Base-by-base conservation (phyloP, 2,888 invertebrate species). In the Sialis lutaria region DNA sequence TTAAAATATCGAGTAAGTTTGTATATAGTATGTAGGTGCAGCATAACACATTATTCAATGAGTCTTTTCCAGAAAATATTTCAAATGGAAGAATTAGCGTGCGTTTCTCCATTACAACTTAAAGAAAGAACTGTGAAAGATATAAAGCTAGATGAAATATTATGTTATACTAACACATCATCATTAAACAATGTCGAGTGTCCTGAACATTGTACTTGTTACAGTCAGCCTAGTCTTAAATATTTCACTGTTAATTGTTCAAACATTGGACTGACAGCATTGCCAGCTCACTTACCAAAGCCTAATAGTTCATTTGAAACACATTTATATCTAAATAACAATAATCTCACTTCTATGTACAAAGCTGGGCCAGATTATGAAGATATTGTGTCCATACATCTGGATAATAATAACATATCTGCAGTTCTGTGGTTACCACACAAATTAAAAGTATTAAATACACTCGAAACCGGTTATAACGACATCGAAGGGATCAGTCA, bases 171-270 rank as follows among this genome's bases (percentile, higher is more conserved):
- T 7, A 61, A 65, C 44, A 49, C 57, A 3, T 46, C 57, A 2
- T 50, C 55, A 1, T 37, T 55, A 48, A 48, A 58, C 49, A 35
- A 60, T 55, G 50, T 47, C 1, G 22, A 22, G 22, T 78, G 79
- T 51, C 73, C 76, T 0, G 52, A 56, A 1, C 55, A 58, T 2
- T 82, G 81, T 53, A 53, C 53, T 0, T 79, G 79, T 53, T 58
- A 55, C 47, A 63, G 67, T 10, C 65, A 72, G 40, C 67, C 22
- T 22, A 22, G 22, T 22, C 22, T 22, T 22, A 54, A 55, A 6
- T 62, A 70, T 0, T 57, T 73, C 4, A 56, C 75, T 5, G 59
- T 77, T 1, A 66, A 79, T 56, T 80, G 79, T 54, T 66, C 71
- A 0, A 2, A 22, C 4, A 22, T 22, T 22, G 22, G 22, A 22